Conservation (phyloP, 1,140 invertebrate species). For the Caenorhabditis remanei region DNA sequence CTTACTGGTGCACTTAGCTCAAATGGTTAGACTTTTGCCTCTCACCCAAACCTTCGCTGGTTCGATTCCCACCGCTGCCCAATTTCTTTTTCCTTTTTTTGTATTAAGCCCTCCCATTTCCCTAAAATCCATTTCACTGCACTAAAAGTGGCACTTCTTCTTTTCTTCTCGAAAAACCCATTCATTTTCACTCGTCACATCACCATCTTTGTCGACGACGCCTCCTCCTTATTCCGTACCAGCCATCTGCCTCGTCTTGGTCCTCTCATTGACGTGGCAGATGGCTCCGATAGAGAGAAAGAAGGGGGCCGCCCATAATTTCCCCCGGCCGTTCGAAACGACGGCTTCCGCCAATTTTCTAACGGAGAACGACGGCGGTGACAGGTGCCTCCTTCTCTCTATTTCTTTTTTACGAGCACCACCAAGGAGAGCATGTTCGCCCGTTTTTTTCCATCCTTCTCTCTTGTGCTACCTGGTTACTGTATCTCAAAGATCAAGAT, state of each 20-base stretch:
- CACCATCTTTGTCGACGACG: neutral
- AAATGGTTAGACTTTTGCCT: too few relatives aligned
- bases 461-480: too few relatives aligned
- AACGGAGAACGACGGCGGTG: neutral
- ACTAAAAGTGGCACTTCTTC: slow-evolving; percentile 15
- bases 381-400: neutral
- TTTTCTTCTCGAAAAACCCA: slow-evolving; percentile 4
- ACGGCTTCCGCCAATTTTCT: slow-evolving; percentile 26
- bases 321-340: too few relatives aligned
- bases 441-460: neutral
- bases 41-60: too few relatives aligned
- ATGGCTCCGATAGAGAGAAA: neutral
- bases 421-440: too few relatives aligned
- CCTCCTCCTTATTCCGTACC: neutral
- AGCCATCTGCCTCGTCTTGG: slow-evolving; percentile 13
- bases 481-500: too few relatives aligned
- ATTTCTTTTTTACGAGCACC: neutral
- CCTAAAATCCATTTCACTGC: neutral
- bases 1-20: too few relatives aligned
- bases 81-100: too few relatives aligned
- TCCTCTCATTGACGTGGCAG: slow-evolving; percentile 18
- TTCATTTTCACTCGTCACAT: slow-evolving; percentile 37
- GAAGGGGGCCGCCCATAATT: too few relatives aligned
- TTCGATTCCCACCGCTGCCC: too few relatives aligned
- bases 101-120: too few relatives aligned